Base-by-base conservation (phyloP, 92 coral and sea anemone genomes). In the Phenganax marumi region DNA sequence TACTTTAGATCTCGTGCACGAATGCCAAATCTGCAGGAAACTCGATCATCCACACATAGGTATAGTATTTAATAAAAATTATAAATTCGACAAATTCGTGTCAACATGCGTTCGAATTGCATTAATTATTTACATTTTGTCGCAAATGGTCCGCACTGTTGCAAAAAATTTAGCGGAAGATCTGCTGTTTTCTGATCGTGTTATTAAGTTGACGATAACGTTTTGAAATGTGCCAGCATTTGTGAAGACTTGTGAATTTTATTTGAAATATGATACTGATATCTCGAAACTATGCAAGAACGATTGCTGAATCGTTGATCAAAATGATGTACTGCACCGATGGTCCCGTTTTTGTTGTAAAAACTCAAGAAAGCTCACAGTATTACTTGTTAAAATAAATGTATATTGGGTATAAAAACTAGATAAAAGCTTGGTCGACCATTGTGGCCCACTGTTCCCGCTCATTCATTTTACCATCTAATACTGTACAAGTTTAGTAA, bases 1-100 rank as follows among this genome's bases (percentile, higher is more conserved):
- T 57, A 49, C 84, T 84, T 48, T 82, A 94, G 98, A 94, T 89
- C 89, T 94, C 50, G 92, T 86, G 18, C 89, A 97, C 62, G 99
- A 96, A 78, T 93, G 97, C 84, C 86, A 93, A 57, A 96, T 96
- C 74, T 96, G 99, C 71, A 93, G 89, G 85, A 88, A 87, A 71
- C 84, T 96, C 76, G 84, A 88, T 57, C 97, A 96, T 84, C 93
- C 97, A 10, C 99, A 96, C 66, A 96, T 96, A 25, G 99, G 99
- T 96, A 91, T 66, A 10, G n/a, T 10, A 66, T 58, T 18, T 16
- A 58, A 58, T 58, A 18, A 58, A 7, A 58, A 7, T 58, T 58
- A 7, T 23, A 66, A 66, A 18, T 1, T 6, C 18, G 18, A 7
- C 43, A 33, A 33, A 5, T 2, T 33, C 5, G 43, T 33, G 43